A percentile compares a stretch with the other conserved stretches of the same genome.
Evolutionary conservation across 2,113 vertebrate species (phyloP).

Genomic region (Mola mola): DNA sequence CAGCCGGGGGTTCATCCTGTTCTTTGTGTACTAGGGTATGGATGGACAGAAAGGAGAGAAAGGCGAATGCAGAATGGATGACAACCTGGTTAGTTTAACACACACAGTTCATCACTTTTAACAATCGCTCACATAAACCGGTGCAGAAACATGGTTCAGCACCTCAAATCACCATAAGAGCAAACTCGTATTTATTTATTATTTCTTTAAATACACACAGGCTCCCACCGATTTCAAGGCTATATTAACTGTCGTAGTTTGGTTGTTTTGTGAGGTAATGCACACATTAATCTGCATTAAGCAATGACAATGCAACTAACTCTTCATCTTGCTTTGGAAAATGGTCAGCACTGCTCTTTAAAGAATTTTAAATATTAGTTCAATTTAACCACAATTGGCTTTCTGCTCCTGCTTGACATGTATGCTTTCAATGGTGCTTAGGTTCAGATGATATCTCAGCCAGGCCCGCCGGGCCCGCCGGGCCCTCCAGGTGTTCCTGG

Average conservation of each 20-base stretch:
- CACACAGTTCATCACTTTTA: too few relatives aligned
- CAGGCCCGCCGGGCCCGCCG: slow-evolving; percentile 89
- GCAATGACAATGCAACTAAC: too few relatives aligned
- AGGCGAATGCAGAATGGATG: slow-evolving; percentile 87
- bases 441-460: slow-evolving; percentile 90
- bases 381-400: background rate
- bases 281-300: too few relatives aligned
- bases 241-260: background rate
- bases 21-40: slow-evolving; percentile 81
- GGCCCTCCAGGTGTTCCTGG: slow-evolving; percentile 80
- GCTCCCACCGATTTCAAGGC: too few relatives aligned
- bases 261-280: too few relatives aligned
- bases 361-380: background rate
- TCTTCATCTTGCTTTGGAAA: too few relatives aligned
- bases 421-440: slow-evolving; percentile 34
- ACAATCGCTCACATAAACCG: too few relatives aligned
- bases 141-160: too few relatives aligned
- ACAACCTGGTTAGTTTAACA: slow-evolving; percentile 86
- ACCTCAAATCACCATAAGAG: too few relatives aligned
- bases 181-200: too few relatives aligned
- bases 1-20: slow-evolving; percentile 5
- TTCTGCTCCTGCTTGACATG: slow-evolving; percentile 4
- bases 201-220: too few relatives aligned
- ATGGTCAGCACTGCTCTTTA: too few relatives aligned
- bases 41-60: slow-evolving; percentile 91